Percentiles rank a stretch among this genome's conserved stretches.
phyloP scores from a whole-genome alignment of 2,888 invertebrate genomes.

The Macaria liturata region DNA sequence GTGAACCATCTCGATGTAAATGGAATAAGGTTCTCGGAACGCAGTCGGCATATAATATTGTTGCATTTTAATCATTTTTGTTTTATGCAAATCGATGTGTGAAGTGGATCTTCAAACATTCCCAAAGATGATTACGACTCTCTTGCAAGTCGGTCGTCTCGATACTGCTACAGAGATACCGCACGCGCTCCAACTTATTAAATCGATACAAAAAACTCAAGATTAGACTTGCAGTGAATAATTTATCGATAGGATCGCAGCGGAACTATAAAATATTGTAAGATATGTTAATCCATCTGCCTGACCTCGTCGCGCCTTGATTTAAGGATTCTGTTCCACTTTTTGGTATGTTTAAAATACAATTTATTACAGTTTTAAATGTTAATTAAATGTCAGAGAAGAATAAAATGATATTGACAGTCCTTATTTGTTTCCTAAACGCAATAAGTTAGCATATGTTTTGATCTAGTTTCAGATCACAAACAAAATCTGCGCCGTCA shows the following conservation, averaged over 20 bases:
- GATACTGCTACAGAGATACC: constrained; percentile 42
- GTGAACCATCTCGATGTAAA: constrained; percentile 50
- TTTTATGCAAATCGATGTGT: constrained; percentile 66
- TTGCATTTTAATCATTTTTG: constrained; percentile 66
- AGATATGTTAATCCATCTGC: constrained; percentile 66
- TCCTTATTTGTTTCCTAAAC: constrained; percentile 57
- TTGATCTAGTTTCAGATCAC: constrained; percentile 72
- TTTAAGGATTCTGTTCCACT: constrained; percentile 69
- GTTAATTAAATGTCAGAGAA: constrained; percentile 73
- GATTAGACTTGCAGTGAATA: constrained; percentile 47
- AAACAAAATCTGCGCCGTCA: constrained; percentile 61
- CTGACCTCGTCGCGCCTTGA: constrained; percentile 72
- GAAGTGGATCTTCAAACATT: constrained; percentile 59
- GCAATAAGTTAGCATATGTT: constrained; percentile 22
- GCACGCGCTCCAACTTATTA: constrained; percentile 40
- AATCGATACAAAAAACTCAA: constrained; percentile 40
- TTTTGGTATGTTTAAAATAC: constrained; percentile 69
- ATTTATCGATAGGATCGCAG: constrained; percentile 40
- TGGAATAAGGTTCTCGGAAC: constrained; percentile 55
- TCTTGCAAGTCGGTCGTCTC: constrained; percentile 67
- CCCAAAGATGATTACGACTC: constrained; percentile 65
- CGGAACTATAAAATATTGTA: constrained; percentile 56
- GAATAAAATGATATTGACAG: constrained; percentile 60
- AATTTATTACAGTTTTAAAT: constrained; percentile 76
- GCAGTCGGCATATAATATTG: constrained; percentile 52